Conservation (phyloP, 2,797 vertebrate species). For the Discoglossus pictus region DNA sequence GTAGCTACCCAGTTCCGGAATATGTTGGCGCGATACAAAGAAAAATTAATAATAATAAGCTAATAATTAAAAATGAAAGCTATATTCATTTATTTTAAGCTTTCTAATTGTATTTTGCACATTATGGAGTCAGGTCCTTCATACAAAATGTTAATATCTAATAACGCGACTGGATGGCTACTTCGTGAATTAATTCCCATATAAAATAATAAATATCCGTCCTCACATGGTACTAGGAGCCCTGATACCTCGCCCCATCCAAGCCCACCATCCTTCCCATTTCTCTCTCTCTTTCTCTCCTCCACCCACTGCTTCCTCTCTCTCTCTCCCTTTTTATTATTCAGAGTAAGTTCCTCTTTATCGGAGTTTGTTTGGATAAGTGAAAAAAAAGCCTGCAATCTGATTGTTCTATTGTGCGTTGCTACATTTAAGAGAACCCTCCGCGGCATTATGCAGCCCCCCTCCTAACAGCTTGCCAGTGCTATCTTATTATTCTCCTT, state of each 20-base stretch:
- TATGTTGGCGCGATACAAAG: too few relatives aligned
- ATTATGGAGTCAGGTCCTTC: constrained; percentile 1
- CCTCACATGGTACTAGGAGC: too few relatives aligned
- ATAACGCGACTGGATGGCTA: too few relatives aligned
- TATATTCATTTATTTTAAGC: too few relatives aligned
- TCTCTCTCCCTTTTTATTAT: constrained; percentile 35
- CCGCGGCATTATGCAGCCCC: neutral
- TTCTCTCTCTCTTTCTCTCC: neutral
- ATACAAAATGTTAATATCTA: too few relatives aligned
- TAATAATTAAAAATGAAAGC: too few relatives aligned
- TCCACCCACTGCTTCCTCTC: neutral
- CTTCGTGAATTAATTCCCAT: too few relatives aligned
- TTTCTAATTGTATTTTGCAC: neutral
- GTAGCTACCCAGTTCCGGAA: too few relatives aligned
- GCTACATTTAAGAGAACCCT: constrained; percentile 2
- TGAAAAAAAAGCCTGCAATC: constrained; percentile 18
- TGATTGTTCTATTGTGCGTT: constrained; percentile 42
- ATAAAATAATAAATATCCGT: too few relatives aligned
- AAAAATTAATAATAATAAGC: too few relatives aligned
- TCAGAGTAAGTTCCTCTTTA: constrained; percentile 27
- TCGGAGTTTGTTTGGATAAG: constrained; percentile 44
- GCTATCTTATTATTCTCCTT: constrained; percentile 24
- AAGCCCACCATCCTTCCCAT: neutral
- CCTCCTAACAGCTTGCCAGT: neutral
- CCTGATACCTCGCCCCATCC: too few relatives aligned